Base-by-base conservation (phyloP, 1,140 invertebrate species). In the Cepaea nemoralis region DNA sequence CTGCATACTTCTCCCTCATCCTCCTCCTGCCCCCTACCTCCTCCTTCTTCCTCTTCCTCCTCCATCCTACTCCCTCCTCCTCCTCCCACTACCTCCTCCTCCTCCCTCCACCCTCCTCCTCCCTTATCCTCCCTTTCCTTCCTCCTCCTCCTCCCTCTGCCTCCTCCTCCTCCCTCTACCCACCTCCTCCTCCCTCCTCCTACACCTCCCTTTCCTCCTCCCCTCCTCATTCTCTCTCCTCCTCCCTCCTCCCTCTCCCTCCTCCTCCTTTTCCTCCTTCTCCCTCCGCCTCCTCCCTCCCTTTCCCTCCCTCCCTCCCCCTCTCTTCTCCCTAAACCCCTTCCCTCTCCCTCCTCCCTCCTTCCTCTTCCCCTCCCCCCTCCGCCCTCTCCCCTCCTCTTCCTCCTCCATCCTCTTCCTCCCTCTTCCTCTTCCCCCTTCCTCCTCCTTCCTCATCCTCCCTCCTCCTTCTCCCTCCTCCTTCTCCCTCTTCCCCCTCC, bases 381-480 rank as follows among this genome's bases (percentile, higher is more conserved):
- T 39, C 35, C 14, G 0, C 63, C 24, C n/a, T 1, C 63, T 69
- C 22, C 37, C 40, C 39, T 42, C 63, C 27, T 45, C 40, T 45
- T 40, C 66, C 19, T 33, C 45, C 35, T 27, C 39, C 48, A 33
- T 33, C 66, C 16, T 74, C 22, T 48, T 66, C 78, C 59, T 59
- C 35, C 39, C 42, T 35, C 24, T 22, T 35, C 24, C 48, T 1
- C 69, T 42, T 8, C 39, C 31, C 40, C 35, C 35, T 39, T 37
- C 31, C 37, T 77, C 40, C 73, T 1, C 48, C 42, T 19, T 48
- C 35, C 45, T 31, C 59, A 55, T 66, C 31, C 48, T 40, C 70
- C 19, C 39, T 67, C 67, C 55, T 69, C 63, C 50, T 50, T 45
- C 55, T 81, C 70, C 75, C 45, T 81, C 82, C 81, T 19, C n/a